Evolutionary conservation across 2,888 invertebrate species (phyloP), one percentile per base, ranked within the genome.

Genomic region (Mechanitis mazaeus): DNA sequence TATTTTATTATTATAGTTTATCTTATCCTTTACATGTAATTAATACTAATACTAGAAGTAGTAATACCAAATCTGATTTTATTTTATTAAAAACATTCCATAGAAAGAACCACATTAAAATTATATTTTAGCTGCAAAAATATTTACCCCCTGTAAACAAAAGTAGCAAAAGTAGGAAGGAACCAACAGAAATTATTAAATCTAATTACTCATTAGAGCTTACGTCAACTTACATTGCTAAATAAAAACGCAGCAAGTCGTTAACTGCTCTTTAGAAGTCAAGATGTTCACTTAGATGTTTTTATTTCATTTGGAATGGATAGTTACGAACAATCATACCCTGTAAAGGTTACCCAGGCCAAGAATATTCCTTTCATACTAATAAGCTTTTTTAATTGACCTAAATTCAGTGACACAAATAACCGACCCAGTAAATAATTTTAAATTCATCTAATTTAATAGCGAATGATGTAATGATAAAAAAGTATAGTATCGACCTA

Each of bases 171-270:
- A 63, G 56, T 65, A 64, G 60, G 61, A 71, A 74, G 75, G 71
- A 79, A 77, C 67, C 65, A 64, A 69, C 70, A 74, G 76, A 74
- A 80, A 81, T 77, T 75, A 76, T 77, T 72, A 78, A 83, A 84
- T 83, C 79, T 77, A 81, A 80, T 75, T 78, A 78, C 78, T 85
- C 85, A 86, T 85, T 83, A 83, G 20, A 80, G 76, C 84, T 79
- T 75, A 74, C 75, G 77, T 79, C 72, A 71, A 74, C 77, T 85
- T 85, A 84, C 83, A 84, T 83, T 81, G 78, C 79, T 78, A 80
- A 80, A 81, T 80, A 84, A 80, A 81, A 82, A 79, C 71, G 77
- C 74, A 78, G 72, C 76, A 81, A 81, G 79, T 81, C 76, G 77
- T 84, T 84, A 81, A 81, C 79, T 77, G 71, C 70, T 80, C 80